Conservation (phyloP, 2,888 invertebrate species). For the Nasonia oneida region DNA sequence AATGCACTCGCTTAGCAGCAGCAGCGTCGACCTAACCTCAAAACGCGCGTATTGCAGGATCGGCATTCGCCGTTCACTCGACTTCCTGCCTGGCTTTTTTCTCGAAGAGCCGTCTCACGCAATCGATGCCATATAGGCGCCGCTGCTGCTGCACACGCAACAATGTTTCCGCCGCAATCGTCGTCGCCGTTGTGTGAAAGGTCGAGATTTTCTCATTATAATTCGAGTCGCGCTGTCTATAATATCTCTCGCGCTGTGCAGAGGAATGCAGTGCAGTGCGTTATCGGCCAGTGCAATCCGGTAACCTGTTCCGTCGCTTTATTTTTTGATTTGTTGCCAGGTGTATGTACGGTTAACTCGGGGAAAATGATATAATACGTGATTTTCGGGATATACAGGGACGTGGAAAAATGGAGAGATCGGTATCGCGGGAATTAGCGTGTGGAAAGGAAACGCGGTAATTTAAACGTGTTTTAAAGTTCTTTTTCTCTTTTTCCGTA, state of each 20-base stretch:
- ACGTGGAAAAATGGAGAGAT: not conserved
- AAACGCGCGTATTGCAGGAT: not conserved
- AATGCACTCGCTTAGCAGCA: not conserved
- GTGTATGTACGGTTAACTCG: too few relatives aligned
- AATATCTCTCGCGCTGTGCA: not conserved
- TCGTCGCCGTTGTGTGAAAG: not conserved
- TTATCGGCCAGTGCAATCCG: not conserved
- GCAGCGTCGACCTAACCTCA: not conserved
- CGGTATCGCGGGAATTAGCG: not conserved
- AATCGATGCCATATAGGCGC: not conserved
- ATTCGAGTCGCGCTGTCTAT: not conserved
- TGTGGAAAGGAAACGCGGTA: not conserved
- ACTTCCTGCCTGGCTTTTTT: not conserved
- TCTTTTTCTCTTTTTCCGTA: not conserved
- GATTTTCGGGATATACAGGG: not conserved
- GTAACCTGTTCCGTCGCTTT: not conserved
- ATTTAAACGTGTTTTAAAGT: not conserved
- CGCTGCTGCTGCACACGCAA: not conserved
- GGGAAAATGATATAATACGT: not conserved
- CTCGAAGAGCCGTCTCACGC: not conserved
- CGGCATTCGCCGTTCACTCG: conserved; percentile 5
- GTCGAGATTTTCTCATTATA: not conserved
- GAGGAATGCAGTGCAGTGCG: not conserved
- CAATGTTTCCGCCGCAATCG: not conserved
- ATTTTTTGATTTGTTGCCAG: not conserved